These are phyloP conservation scores for Kryptopterus vitreolus DNA, from an alignment of 2,797 vertebrate species.

Conservation along the genomic window DNA sequence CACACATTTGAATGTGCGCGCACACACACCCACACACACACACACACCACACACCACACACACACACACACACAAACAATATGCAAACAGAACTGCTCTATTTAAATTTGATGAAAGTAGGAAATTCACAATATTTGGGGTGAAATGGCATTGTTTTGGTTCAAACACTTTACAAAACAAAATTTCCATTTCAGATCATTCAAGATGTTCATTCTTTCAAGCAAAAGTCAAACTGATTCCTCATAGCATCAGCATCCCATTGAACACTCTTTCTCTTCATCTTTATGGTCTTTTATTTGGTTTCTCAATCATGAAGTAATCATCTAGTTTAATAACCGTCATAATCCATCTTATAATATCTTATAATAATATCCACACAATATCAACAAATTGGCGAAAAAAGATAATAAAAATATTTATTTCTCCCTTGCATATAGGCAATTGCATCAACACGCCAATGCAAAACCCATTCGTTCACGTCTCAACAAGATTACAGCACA, in stretches of 20 bases:
- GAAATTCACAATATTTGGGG: not conserved
- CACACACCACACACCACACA: slow-evolving; percentile 11
- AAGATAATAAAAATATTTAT: not conserved
- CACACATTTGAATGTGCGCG: not conserved
- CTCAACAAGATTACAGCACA: slow-evolving; percentile 33
- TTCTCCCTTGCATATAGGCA: not conserved
- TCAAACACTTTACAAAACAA: not conserved
- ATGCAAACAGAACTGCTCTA: slow-evolving; percentile 16
- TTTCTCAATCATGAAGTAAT: not conserved
- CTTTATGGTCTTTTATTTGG: not conserved
- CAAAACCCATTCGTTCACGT: slow-evolving; percentile 11
- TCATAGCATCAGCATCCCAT: not conserved
- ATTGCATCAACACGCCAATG: slow-evolving; percentile 8
- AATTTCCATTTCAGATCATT: not conserved
- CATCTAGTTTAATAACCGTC: not conserved
- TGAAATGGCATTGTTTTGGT: not conserved
- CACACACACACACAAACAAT: slow-evolving; percentile 11
- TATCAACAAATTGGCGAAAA: not conserved
- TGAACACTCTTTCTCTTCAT: not conserved
- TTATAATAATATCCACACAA: not conserved
- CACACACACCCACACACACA: slow-evolving; percentile 23
- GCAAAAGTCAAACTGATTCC: not conserved
- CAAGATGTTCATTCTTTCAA: not conserved
- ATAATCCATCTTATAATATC: not conserved
- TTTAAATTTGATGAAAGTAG: not conserved